phyloP scores from a whole-genome alignment of 2,888 invertebrate genomes.

The Idaea straminata region DNA sequence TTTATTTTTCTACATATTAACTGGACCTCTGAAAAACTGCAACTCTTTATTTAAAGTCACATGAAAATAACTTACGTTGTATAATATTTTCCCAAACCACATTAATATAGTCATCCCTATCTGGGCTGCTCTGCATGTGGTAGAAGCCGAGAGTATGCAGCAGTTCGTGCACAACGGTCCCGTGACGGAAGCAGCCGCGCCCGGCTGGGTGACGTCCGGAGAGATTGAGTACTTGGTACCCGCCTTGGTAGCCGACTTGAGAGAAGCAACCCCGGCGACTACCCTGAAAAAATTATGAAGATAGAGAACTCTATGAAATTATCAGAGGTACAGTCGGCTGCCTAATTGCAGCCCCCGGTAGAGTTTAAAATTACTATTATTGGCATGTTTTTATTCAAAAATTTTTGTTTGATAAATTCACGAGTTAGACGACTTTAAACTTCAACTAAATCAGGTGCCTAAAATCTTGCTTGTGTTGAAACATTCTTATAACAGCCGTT shows the following conservation, averaged over 20 bases:
- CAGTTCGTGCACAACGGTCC: conserved; percentile 88
- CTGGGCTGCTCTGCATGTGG: conserved; percentile 90
- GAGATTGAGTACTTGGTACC: conserved; percentile 79
- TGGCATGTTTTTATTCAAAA: too few species aligned
- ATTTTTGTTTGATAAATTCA: too few species aligned
- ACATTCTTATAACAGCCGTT: too few species aligned
- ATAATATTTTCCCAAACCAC: conserved; percentile 87
- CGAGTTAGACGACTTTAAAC: too few species aligned
- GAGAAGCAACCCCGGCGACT: conserved; percentile 73
- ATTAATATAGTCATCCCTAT: conserved; percentile 87
- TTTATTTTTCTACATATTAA: background rate
- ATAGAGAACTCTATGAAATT: too few species aligned
- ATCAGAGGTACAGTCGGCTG: too few species aligned
- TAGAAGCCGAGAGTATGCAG: conserved; percentile 90
- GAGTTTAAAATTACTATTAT: too few species aligned
- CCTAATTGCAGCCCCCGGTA: too few species aligned
- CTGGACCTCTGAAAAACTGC: background rate
- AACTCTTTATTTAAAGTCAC: background rate
- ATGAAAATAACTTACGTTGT: conserved; percentile 62
- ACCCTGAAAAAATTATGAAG: conserved; percentile 42
- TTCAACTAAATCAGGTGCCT: too few species aligned
- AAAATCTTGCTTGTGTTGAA: too few species aligned
- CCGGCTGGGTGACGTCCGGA: conserved; percentile 76
- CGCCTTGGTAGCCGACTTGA: conserved; percentile 73
- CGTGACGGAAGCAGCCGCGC: conserved; percentile 81